A percentile compares a stretch with the other conserved stretches of the same genome.
phyloP scores from a whole-genome alignment of 1,140 invertebrate species.

The Aphis craccivora region DNA sequence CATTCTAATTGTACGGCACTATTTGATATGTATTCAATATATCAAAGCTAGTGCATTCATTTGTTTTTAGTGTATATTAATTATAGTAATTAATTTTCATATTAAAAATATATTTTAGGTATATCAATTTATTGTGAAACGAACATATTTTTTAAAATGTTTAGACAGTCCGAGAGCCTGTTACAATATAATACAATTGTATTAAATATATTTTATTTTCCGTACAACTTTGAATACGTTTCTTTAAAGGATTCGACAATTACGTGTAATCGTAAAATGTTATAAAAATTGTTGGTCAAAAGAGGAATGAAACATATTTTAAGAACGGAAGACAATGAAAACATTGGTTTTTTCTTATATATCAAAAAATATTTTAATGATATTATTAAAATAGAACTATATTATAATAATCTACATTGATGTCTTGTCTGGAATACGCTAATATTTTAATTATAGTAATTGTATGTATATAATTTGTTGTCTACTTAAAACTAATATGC shows the following conservation, averaged over 20 bases:
- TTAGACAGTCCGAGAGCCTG: too few species aligned
- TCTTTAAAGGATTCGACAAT: background rate
- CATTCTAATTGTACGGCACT: too few species aligned
- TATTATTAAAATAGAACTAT: conserved; percentile 13
- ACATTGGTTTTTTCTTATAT: background rate
- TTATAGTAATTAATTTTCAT: too few species aligned
- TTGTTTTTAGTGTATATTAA: too few species aligned
- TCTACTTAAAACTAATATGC: conserved; percentile 10
- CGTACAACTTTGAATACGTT: background rate
- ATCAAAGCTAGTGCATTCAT: too few species aligned
- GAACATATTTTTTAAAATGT: too few species aligned
- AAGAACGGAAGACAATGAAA: background rate
- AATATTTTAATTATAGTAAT: conserved; percentile 10
- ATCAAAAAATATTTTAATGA: conserved; percentile 41
- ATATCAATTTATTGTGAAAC: too few species aligned
- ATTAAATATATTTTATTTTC: background rate
- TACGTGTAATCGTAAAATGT: too few species aligned
- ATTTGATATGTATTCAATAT: too few species aligned
- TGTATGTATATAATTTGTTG: background rate
- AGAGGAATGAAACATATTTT: background rate
- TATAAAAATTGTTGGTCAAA: background rate
- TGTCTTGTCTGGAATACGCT: background rate
- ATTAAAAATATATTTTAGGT: too few species aligned
- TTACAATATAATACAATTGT: too few species aligned
- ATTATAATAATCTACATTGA: conserved; percentile 18